These are phyloP conservation scores for Andrena cerasifolii DNA, from an alignment of 1,140 invertebrate species.

Conservation along the genomic window DNA sequence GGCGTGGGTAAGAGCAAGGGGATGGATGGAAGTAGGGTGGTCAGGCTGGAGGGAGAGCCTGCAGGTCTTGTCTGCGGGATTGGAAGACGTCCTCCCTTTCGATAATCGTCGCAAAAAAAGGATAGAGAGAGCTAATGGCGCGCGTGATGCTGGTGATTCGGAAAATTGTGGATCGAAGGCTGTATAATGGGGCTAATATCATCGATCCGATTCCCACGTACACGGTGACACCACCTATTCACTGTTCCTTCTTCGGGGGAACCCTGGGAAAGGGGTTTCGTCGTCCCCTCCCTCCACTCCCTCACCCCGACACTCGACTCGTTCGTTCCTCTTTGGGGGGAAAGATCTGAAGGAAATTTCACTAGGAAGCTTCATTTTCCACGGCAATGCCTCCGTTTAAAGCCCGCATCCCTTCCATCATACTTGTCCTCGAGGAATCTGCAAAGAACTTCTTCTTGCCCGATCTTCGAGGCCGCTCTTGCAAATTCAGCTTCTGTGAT, in stretches of 20 bases:
- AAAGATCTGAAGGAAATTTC: conserved; percentile 72
- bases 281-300: background rate
- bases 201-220: conserved; percentile 57
- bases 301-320: background rate
- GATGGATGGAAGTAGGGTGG: background rate
- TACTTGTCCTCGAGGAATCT: conserved; percentile 18
- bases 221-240: conserved; percentile 7
- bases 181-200: conserved; percentile 75
- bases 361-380: conserved; percentile 76
- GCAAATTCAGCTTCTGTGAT: background rate
- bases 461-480: conserved; percentile 23
- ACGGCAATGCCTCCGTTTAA: conserved; percentile 72
- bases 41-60: conserved; percentile 12
- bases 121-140: conserved; percentile 65
- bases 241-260: background rate
- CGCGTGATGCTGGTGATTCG: conserved; percentile 72
- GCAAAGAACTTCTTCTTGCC: conserved; percentile 37
- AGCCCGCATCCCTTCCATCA: conserved; percentile 61
- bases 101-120: conserved; percentile 63
- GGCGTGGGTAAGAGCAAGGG: background rate
- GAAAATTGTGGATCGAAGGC: conserved; percentile 72
- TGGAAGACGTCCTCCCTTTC: conserved; percentile 39
- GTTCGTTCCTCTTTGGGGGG: conserved; percentile 35
- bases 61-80: background rate
- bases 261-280: background rate